phyloP scores from a whole-genome alignment of 1,140 invertebrate species.

The Laupala kohalensis region DNA sequence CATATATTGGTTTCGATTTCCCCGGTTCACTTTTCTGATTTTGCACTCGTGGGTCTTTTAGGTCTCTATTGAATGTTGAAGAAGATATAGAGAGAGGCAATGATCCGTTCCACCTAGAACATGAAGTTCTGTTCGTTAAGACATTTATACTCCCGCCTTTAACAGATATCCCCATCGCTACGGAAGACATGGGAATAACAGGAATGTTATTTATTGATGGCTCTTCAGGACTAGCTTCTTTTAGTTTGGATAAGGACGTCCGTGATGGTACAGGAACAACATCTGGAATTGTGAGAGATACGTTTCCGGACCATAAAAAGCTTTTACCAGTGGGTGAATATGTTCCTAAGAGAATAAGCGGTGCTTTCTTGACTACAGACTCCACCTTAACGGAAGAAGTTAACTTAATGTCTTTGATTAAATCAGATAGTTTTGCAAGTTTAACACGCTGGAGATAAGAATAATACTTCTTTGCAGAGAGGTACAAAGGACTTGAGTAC shows the following conservation, averaged over 20 bases:
- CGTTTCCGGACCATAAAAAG: slow-evolving; percentile 4
- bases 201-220: background rate
- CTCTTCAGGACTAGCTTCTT: background rate
- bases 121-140: background rate
- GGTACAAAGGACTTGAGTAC: background rate
- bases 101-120: background rate
- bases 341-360: slow-evolving; percentile 1
- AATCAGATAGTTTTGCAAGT: background rate
- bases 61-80: background rate
- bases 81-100: background rate
- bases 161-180: background rate
- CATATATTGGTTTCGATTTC: background rate
- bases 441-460: background rate
- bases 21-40: background rate
- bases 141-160: background rate
- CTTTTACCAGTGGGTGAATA: background rate
- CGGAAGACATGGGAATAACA: background rate
- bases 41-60: background rate
- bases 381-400: background rate
- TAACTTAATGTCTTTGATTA: background rate
- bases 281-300: background rate
- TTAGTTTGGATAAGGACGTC: no score
- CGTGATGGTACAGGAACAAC: background rate
- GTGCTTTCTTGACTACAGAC: background rate
- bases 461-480: no score